Base-by-base conservation (phyloP, 1,140 invertebrate genomes). In the Lineus longissimus region DNA sequence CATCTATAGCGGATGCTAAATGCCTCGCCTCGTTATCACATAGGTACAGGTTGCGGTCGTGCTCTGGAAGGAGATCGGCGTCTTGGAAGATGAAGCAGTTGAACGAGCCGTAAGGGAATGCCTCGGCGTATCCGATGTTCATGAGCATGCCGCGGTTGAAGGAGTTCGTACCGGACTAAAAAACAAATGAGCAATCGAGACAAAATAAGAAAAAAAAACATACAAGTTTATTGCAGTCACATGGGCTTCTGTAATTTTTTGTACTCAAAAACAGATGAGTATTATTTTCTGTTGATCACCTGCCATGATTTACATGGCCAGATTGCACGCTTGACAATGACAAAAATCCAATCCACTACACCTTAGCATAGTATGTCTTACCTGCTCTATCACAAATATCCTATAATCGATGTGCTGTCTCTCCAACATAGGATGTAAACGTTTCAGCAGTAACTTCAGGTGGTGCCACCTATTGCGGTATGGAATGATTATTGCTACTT, bases 171-270 rank as follows among this genome's bases (percentile, higher is more conserved):
- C 23, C 23, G 27, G 7, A 6, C 23, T 33, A 11, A 33, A 30
- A 61, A 54, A 15, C 23, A 29, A 4, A 15, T 27, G 25, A 59
- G 17, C 63, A 88, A 79, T 13, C 91, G 89, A 81, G 95, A 93
- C 45, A 87, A 85, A 80, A 89, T 95, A 4, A 41, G 59, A 60
- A 40, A 45, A 17, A 60, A 25, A 13, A 9, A 17, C 23, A 17
- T 55, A 55, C 15, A 55, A 15, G 22, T 11, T 22, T 15, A 55
- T 13, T 11, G 54, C 22, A 23, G 11, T 43, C 11, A 43, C 40
- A n/a, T n/a, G n/a, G n/a, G n/a, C n/a, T n/a, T n/a, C n/a, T n/a
- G n/a, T n/a, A n/a, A n/a, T n/a, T n/a, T n/a, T n/a, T n/a, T n/a
- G n/a, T n/a, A n/a, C n/a, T n/a, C n/a, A n/a, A n/a, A n/a, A n/a